A percentile compares a stretch with the other conserved stretches of the same genome.
Conservation (phyloP, 2,797 vertebrate genomes). For the Rhinichthys osculus region DNA sequence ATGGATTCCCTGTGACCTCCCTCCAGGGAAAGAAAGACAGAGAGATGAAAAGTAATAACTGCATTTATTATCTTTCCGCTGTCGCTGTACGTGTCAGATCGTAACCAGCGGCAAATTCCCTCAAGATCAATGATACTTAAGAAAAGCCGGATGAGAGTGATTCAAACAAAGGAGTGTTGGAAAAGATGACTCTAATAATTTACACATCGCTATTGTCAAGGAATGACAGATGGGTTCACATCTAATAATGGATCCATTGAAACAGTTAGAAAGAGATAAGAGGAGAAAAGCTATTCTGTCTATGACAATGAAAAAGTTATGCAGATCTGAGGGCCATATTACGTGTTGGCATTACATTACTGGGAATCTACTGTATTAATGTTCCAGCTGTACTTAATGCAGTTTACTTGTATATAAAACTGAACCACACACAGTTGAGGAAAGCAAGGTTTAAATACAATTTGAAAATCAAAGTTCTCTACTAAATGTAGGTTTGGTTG, state of each 20-base stretch:
- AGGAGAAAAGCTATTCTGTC: neutral
- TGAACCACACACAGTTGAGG: neutral
- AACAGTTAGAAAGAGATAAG: neutral
- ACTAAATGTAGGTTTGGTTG: neutral
- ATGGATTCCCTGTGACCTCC: constrained; percentile 35
- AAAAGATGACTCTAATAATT: constrained; percentile 11
- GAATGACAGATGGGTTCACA: neutral
- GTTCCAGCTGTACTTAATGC: neutral
- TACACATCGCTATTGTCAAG: neutral
- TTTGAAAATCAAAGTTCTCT: neutral
- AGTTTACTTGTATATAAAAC: neutral
- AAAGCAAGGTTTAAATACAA: neutral
- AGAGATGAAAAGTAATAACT: constrained; percentile 42
- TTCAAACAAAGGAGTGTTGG: constrained; percentile 11
- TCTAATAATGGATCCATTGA: constrained; percentile 6
- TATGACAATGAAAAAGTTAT: neutral
- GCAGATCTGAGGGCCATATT: neutral
- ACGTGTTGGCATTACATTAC: neutral
- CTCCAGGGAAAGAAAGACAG: neutral
- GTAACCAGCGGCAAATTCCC: constrained; percentile 17
- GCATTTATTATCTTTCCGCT: constrained; percentile 35
- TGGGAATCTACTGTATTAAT: too few relatives aligned
- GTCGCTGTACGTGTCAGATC: constrained; percentile 28
- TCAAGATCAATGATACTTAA: constrained; percentile 30
- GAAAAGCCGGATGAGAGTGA: constrained; percentile 27